phyloP scores from a whole-genome alignment of 2,888 invertebrate species.

The Drosophila crucigera region DNA sequence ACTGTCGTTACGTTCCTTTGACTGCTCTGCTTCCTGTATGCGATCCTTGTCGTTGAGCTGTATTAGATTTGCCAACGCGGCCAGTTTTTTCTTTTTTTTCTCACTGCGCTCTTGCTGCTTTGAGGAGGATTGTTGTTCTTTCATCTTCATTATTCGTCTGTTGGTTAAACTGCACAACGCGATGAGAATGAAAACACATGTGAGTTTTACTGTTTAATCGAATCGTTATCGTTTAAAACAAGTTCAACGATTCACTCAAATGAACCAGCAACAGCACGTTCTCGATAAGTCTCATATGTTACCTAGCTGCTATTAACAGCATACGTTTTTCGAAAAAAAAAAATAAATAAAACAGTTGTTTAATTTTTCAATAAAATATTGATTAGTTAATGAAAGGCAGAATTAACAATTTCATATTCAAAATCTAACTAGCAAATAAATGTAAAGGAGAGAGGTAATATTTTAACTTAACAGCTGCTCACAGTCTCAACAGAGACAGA shows the following conservation, averaged over 20 bases:
- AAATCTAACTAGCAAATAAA: neutral
- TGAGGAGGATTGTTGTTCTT: conserved; percentile 76
- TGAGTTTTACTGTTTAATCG: conserved; percentile 27
- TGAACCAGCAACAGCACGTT: conserved; percentile 8
- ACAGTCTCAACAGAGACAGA: neutral
- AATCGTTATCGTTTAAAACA: neutral
- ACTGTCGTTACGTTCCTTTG: conserved; percentile 31
- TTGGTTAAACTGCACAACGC: conserved; percentile 53
- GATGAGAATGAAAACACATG: conserved; percentile 46
- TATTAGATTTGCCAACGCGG: conserved; percentile 87
- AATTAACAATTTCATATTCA: neutral
- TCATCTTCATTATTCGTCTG: conserved; percentile 66
- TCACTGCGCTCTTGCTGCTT: conserved; percentile 87
- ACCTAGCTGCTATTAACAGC: neutral
- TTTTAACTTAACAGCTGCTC: neutral
- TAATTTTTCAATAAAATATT: neutral
- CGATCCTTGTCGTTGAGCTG: conserved; percentile 88
- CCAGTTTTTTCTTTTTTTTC: conserved; percentile 88
- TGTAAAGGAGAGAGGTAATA: neutral
- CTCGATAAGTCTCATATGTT: conserved; percentile 2
- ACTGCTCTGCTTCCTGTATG: conserved; percentile 61
- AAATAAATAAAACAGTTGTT: neutral
- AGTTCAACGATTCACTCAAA: conserved; percentile 1
- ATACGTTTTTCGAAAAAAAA: neutral
- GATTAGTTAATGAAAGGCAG: neutral